Percentiles rank a stretch among this genome's conserved stretches.
phyloP scores from a whole-genome alignment of 2,888 invertebrate genomes.

The Gonocerus acuteangulatus region DNA sequence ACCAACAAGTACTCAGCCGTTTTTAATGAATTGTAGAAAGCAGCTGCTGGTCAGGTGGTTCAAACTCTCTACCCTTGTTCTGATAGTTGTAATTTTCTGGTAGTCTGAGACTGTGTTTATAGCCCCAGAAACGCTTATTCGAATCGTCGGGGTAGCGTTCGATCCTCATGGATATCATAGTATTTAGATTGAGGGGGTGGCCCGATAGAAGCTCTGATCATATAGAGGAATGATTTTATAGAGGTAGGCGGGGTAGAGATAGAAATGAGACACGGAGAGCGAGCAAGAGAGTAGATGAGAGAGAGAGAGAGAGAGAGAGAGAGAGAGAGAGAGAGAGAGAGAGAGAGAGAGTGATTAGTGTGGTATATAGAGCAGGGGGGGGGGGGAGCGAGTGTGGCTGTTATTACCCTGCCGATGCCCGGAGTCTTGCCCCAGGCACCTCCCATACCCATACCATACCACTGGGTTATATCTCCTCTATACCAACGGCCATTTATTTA shows the following conservation, averaged over 20 bases:
- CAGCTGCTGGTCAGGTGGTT: no score
- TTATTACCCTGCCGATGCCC: slow-evolving; percentile 7
- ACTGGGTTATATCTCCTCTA: no score
- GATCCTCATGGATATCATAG: background rate
- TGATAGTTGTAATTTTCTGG: slow-evolving; percentile 10
- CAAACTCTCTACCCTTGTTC: no score
- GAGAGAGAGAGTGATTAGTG: background rate
- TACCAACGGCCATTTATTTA: no score
- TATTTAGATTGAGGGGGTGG: background rate
- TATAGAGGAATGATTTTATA: slow-evolving; percentile 14
- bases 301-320: no score
- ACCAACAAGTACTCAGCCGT: no score
- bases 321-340: no score
- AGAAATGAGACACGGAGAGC: background rate
- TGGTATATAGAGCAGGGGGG: slow-evolving; percentile 13
- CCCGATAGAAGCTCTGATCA: slow-evolving; percentile 3
- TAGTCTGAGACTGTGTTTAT: slow-evolving; percentile 1
- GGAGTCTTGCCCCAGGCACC: background rate
- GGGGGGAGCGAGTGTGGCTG: background rate
- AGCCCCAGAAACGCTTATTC: slow-evolving; percentile 1
- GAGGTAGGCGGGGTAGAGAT: slow-evolving; percentile 7
- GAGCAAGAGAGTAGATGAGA: background rate
- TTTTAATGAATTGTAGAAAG: no score
- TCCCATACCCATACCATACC: no score
- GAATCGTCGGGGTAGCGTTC: background rate